A percentile compares a stretch with the other conserved stretches of the same genome.
Evolutionary conservation across 2,113 vertebrate genomes (phyloP).

Genomic region (Anarrhichthys ocellatus): DNA sequence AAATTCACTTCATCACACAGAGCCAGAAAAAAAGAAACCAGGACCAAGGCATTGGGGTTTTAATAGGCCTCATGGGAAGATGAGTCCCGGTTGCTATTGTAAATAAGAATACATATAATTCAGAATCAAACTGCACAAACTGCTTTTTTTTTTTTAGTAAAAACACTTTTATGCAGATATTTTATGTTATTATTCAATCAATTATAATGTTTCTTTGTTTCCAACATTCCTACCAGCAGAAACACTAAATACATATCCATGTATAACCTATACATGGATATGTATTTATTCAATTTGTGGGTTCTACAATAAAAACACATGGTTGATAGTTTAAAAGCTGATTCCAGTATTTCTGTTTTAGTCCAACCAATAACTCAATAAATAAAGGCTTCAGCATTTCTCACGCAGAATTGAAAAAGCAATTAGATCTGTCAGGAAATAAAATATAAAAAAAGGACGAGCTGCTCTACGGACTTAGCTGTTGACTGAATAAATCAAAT

Average conservation of each 20-base stretch:
- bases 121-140: neutral
- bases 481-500: no score
- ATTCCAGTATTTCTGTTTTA: neutral
- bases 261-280: neutral
- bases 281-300: neutral
- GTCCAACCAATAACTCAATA: no score
- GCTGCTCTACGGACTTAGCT: neutral
- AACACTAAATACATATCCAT: no score
- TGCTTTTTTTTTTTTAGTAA: neutral
- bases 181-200: no score
- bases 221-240: neutral
- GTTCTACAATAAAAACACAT: neutral
- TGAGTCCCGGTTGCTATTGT: neutral
- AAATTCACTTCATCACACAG: neutral
- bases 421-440: neutral
- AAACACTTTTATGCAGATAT: neutral
- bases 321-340: neutral
- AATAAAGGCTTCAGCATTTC: neutral
- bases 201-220: neutral
- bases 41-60: neutral
- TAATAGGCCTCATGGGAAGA: neutral
- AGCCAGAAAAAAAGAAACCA: neutral
- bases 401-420: no score
- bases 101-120: neutral
- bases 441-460: neutral